Evolutionary conservation across 1,140 invertebrate species (phyloP), one percentile per base, ranked within the genome.

Genomic region (Drosophila biarmipes): DNA sequence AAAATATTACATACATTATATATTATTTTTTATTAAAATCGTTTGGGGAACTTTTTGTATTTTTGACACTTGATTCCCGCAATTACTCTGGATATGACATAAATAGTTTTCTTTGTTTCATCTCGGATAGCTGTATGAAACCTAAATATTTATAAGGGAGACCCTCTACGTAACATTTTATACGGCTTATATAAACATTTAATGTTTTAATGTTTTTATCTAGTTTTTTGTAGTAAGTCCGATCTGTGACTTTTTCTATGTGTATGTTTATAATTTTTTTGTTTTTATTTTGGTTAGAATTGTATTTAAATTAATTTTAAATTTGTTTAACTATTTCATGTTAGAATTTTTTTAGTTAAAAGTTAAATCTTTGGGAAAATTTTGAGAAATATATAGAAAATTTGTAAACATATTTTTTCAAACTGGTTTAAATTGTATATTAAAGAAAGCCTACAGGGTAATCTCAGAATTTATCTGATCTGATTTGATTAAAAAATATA

Each of bases 11-110:
- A 24, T 10, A 24, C 14, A 15, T 19, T 27, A 14, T 21, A 24
- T 15, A 15, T 19, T 27, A 14, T 21, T 21, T 43, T 43, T 4
- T 15, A 14, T 38, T 52, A 34, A 53, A 62, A 34, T 42, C 17
- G 12, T 52, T 29, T 11, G 56, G 38, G 8, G 61, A 46, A 21
- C n/a, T 10, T 19, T 37, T n/a, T 37, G 15, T 5, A 21, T 40
- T 56, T 8, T 49, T 49, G 27, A 15, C 31, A 27, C 21, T 66
- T 66, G 45, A 27, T 42, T 64, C 45, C 35, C 58, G 10, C 38
- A 24, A 17, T 62, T 34, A 34, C 21, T 42, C 19, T 63, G 58
- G 43, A 63, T 67, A 67, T 67, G 57, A 10, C 48, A 34, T 57
- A 21, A 5, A 17, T 27, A 35, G n/a, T 40, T 24, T 17, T 46